Evolutionary conservation across 1,140 invertebrate genomes (phyloP), one percentile per base, ranked within the genome.

Genomic region (Lasioglossum albipes): DNA sequence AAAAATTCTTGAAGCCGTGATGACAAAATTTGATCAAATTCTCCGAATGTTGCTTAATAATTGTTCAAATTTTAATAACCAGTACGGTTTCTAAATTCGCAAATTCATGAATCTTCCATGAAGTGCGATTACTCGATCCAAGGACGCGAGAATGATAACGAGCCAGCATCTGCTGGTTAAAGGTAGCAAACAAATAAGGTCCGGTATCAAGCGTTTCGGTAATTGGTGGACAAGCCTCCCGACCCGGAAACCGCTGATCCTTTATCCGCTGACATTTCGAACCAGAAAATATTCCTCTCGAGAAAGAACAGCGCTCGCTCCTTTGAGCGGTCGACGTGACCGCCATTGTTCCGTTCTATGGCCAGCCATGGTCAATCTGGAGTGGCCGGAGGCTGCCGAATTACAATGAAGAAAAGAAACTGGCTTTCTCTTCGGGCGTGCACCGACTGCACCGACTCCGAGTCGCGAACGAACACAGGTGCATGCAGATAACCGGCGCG

Each of bases 371-470:
- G 80, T 75, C 81, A 69, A 79, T 85, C 72, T 65, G 20, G 36
- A 76, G 75, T 62, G 13, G 67, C 85, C 80, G 62, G 59, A 83
- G 84, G 84, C 85, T 83, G 79, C 73, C 81, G 81, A 80, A 86
- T 86, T 83, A 86, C 84, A 86, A 86, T 83, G 69, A 52, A 66
- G 64, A 75, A 49, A 83, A 83, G 75, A 79, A 54, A 45, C 69
- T 42, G 75, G 68, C 84, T 83, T 86, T 86, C 76, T 76, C 72
- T 27, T 57, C 59, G 64, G 49, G 16, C 27, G 16, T 42, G 41
- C 65, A 49, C 45, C 45, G 2, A 12, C 45, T 49, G 45, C 45
- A 74, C 42, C 66, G 31, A 70, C 27, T 54, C 71, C 76, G 81
- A 76, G 68, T 66, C 69, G 68, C 45, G 13, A 16, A 54, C 45